phyloP scores from a whole-genome alignment of 2,113 vertebrate genomes.

The Opisthocomus hoazin region DNA sequence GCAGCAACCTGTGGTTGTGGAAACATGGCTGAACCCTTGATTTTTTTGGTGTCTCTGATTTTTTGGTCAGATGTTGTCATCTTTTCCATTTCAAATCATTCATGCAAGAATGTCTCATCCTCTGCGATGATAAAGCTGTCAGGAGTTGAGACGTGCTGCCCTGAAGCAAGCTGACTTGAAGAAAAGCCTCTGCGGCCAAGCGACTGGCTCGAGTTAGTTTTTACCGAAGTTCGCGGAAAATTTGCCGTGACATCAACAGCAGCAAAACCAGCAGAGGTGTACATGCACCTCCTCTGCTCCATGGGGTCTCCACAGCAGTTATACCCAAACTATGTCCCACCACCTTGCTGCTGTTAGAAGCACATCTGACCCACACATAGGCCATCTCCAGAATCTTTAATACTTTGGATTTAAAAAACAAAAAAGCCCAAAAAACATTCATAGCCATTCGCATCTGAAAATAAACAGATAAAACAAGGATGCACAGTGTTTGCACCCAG shows the following conservation, averaged over 20 bases:
- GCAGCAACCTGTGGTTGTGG: background rate
- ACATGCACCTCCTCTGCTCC: background rate
- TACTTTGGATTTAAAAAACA: background rate
- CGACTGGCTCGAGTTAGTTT: background rate
- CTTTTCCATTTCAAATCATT: constrained; percentile 31
- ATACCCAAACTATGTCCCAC: background rate
- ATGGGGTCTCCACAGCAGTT: background rate
- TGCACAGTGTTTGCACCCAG: background rate
- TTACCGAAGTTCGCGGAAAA: background rate
- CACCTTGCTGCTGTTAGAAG: background rate
- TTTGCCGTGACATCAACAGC: background rate
- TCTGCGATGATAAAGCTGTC: constrained; percentile 2
- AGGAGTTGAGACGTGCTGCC: background rate
- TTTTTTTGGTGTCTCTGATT: background rate
- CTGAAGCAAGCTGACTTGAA: background rate
- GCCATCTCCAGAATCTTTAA: background rate
- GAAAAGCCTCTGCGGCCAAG: background rate
- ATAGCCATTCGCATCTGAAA: background rate
- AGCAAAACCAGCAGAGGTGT: background rate
- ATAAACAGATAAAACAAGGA: background rate
- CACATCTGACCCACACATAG: background rate
- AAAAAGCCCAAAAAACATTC: background rate
- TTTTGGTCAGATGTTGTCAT: background rate
- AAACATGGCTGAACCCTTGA: background rate
- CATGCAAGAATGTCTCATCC: background rate